Conservation (phyloP, 2,797 vertebrate species). For the Typhlichthys subterraneus region DNA sequence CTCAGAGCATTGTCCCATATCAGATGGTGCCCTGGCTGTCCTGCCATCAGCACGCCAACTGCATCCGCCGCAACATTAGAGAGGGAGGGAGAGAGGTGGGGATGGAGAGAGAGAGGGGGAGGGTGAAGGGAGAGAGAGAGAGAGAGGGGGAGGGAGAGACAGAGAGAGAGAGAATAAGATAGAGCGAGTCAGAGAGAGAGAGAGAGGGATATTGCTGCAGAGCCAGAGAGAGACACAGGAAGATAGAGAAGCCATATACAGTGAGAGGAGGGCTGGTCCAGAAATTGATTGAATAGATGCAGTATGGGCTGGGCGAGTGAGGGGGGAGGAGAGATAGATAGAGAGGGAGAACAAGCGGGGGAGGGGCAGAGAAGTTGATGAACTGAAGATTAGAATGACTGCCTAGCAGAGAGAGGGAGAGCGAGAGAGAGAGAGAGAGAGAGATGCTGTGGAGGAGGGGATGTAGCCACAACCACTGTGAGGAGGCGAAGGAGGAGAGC, state of each 20-base stretch:
- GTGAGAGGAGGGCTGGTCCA: conserved; percentile 82
- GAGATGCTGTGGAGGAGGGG: conserved; percentile 45
- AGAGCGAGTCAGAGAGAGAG: neutral
- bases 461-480: conserved; percentile 12
- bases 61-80: neutral
- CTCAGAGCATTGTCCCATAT: too few species aligned
- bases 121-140: conserved; percentile 10
- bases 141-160: neutral
- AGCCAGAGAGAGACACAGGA: conserved; percentile 1
- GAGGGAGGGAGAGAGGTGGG: conserved; percentile 8
- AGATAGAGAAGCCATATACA: conserved; percentile 41
- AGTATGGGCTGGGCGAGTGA: conserved; percentile 62
- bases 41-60: too few species aligned
- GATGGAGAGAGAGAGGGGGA: conserved; percentile 6
- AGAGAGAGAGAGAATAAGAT: too few species aligned
- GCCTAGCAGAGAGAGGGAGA: conserved; percentile 46
- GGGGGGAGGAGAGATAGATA: conserved; percentile 58
- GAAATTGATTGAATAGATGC: conserved; percentile 92
- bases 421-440: conserved; percentile 9
- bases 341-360: conserved; percentile 7
- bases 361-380: conserved; percentile 45
- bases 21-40: too few species aligned
- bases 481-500: neutral
- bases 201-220: neutral
- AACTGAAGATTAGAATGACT: conserved; percentile 19